Conservation (phyloP, 2,113 vertebrate genomes). For the cat (Felis catus) region DNA sequence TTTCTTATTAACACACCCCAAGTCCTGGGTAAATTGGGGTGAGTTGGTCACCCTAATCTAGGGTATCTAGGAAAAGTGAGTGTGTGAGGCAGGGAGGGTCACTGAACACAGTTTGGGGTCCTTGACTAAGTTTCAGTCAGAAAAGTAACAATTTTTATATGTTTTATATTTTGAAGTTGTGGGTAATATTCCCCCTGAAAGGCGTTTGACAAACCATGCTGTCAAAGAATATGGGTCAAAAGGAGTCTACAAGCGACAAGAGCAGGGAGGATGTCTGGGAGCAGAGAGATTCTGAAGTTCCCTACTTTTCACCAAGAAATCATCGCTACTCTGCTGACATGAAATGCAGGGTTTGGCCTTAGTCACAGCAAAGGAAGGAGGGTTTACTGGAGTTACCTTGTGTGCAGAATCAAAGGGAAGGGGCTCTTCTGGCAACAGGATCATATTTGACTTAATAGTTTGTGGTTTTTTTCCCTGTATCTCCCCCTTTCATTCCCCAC, state of each 20-base stretch:
- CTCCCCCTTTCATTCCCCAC: not conserved
- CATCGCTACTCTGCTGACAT: not conserved
- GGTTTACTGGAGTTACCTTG: too few species aligned
- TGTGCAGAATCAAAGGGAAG: not conserved
- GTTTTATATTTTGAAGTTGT: not conserved
- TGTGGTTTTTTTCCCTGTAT: not conserved
- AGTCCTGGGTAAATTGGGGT: not conserved
- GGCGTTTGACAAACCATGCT: not conserved
- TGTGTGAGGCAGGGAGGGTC: accelerated
- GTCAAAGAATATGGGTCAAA: not conserved
- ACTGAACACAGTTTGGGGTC: too few species aligned
- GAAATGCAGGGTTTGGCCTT: not conserved
- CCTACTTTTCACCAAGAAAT: not conserved
- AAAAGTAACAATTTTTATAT: not conserved
- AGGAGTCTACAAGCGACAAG: not conserved
- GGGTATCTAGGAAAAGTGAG: not conserved
- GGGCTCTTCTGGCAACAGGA: not conserved
- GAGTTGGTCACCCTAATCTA: not conserved
- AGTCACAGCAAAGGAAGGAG: not conserved
- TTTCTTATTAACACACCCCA: not conserved
- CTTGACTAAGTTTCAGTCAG: not conserved
- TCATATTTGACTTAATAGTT: not conserved
- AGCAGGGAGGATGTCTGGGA: not conserved
- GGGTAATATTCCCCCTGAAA: not conserved
- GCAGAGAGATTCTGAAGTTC: not conserved